Percentiles rank a stretch among this genome's conserved stretches.
Evolutionary conservation across 2,888 invertebrate genomes (phyloP).

Genomic region (Caenorhabditis sp.): DNA sequence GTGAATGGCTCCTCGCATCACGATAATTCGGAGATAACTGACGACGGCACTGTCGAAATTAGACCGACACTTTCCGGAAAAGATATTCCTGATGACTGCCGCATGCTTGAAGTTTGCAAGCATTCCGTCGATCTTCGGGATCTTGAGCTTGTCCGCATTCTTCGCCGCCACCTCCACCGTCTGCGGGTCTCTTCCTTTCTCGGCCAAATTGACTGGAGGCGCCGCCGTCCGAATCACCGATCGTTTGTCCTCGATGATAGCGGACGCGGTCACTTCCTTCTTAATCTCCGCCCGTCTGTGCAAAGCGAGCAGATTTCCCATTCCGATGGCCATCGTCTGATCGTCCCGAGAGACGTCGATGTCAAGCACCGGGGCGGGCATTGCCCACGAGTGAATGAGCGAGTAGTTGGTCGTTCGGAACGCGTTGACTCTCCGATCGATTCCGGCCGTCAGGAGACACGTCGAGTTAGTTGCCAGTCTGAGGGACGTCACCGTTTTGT

Average conservation of each 20-base stretch:
- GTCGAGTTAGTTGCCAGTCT: conserved; percentile 86
- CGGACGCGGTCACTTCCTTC: conserved; percentile 47
- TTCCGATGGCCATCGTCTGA: conserved; percentile 90
- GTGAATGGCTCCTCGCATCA: conserved; percentile 53
- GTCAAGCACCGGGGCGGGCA: conserved; percentile 91
- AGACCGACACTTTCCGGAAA: conserved; percentile 30
- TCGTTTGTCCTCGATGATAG: conserved; percentile 41
- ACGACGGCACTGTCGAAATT: conserved; percentile 21
- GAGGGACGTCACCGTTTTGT: conserved; percentile 93
- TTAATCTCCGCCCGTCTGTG: conserved; percentile 83
- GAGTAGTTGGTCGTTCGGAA: conserved; percentile 69
- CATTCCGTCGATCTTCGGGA: conserved; percentile 49
- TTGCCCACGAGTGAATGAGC: conserved; percentile 88
- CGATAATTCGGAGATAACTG: conserved; percentile 45
- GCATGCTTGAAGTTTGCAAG: conserved; percentile 49
- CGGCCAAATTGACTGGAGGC: conserved; percentile 36
- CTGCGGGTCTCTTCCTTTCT: conserved; percentile 32
- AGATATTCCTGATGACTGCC: conserved; percentile 24
- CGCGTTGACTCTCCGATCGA: conserved; percentile 84
- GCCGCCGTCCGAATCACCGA: conserved; percentile 41
- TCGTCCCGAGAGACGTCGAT: conserved; percentile 86
- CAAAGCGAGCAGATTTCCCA: conserved; percentile 90
- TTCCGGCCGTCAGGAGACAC: conserved; percentile 89
- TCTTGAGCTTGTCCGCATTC: conserved; percentile 45
- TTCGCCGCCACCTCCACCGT: conserved; percentile 53